Evolutionary conservation across 2,113 vertebrate species (phyloP), one percentile per base, ranked within the genome.

Genomic region (Thermophis baileyi): DNA sequence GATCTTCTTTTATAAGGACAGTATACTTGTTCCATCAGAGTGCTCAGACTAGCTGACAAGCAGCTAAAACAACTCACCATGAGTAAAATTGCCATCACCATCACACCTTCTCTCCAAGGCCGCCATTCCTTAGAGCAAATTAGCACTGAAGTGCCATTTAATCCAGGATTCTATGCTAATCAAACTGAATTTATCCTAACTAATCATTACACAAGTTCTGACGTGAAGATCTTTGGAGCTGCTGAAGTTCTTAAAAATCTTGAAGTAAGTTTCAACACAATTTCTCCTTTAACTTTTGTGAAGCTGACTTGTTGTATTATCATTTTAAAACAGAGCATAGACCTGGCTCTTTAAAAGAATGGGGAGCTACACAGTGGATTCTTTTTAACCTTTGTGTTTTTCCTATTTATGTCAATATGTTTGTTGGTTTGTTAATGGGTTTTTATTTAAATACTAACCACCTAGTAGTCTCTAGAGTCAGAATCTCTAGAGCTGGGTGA

Each of bases 141-240:
- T 4, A 90, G 96, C 3, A 90, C 97, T 0, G 96, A 98, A 94
- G 96, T 99, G 94, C 98, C 98, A 12, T 97, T 99, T 93, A 98
- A 96, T 91, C 98, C 97, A 0, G 98, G 99, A 3, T 98, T 99
- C 90, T 99, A 98, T 40, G 90, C 98, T 0, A 98, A 99, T 96
- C 98, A 98, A 96, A 97, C 97, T 0, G 98, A 99, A 95, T 95
- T 99, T 95, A 96, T 99, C 40, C 97, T 99, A 94, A 99, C 98
- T 94, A 98, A 97, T 96, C 97, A 98, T 89, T 97, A 98, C 63
- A 53, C 94, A 16, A 98, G 97, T 27, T 97, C 98, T 0, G 97
- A 99, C 14, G 96, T 99, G 74, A 99, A 97, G 24, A 93, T 99
- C 90, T 99, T 99, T 30, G 98, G 98, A 55, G 96, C 98, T 24